Evolutionary conservation across 2,113 vertebrate species (phyloP), one percentile per base, ranked within the genome.

Genomic region (Motacilla alba): DNA sequence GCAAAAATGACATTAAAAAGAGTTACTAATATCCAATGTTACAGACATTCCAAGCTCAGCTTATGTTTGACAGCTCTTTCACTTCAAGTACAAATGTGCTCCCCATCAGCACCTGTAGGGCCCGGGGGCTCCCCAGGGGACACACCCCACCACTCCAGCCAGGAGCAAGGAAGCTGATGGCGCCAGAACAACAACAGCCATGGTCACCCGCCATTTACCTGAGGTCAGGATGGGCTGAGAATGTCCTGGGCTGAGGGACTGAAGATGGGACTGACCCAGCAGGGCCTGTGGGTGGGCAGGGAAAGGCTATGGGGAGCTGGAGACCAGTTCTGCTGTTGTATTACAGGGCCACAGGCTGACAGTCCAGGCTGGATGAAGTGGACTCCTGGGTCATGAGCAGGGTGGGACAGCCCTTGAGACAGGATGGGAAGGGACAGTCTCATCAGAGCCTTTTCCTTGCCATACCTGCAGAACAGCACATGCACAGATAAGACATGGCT

Each of bases 91-190:
- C 49, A 56, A 43, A 69, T 69, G 39, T 64, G 19, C 2, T 72
- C 6, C 7, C 20, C 1, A 0, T 43, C 6, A 44, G 24, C 1
- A 0, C 5, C 8, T 2, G 0, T 0, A 4, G 27, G 8, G 10
- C 11, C 7, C 58, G 31, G 4, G 3, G 2, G 17, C 0, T 77
- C 22, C n/a, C 15, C 15, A 50, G 15, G 8, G 6, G 7, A 31
- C 67, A 82, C 3, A 22, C 26, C 15, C 33, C 23, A 24, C 11
- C 7, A n/a, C 10, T 7, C 11, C 56, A 70, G 22, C 5, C 8
- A 30, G 56, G 9, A 85, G 4, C 15, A 63, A 37, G 35, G 44
- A 30, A 76, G 28, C 7, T 72, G 39, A 13, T 15, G 22, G 2
- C 28, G 76, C 13, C 1, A 11, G 30, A 41, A 9, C 10, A 68